Conservation (phyloP, 2,888 invertebrate species). For the Agrochola lota region DNA sequence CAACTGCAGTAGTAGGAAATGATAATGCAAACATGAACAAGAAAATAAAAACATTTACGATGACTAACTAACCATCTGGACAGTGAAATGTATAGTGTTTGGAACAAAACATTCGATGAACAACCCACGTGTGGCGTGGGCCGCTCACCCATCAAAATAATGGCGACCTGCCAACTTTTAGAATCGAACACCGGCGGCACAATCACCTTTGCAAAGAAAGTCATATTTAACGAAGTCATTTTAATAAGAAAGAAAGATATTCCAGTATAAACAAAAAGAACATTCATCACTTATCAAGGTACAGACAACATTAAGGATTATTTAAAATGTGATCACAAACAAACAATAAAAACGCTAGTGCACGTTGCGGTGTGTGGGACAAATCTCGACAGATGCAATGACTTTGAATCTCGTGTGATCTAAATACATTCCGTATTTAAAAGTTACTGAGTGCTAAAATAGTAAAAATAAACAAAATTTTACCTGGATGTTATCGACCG, state of each 20-base stretch:
- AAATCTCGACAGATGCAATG: slow-evolving; percentile 67
- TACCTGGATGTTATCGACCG: slow-evolving; percentile 88
- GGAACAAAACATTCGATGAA: slow-evolving; percentile 83
- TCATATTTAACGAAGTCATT: slow-evolving; percentile 78
- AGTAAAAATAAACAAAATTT: slow-evolving; percentile 63
- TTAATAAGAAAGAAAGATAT: slow-evolving; percentile 69
- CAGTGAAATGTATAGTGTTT: slow-evolving; percentile 71
- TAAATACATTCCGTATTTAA: slow-evolving; percentile 54
- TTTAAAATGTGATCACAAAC: slow-evolving; percentile 27
- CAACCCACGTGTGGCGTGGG: slow-evolving; percentile 77
- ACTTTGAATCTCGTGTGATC: slow-evolving; percentile 63
- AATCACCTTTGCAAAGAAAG: slow-evolving; percentile 86
- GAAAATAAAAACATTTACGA: slow-evolving; percentile 66
- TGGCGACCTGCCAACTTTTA: slow-evolving; percentile 86
- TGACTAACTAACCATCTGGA: slow-evolving; percentile 74
- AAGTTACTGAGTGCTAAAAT: slow-evolving; percentile 27
- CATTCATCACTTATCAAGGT: slow-evolving; percentile 43
- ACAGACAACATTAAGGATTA: background rate
- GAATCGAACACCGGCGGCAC: slow-evolving; percentile 79
- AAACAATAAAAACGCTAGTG: slow-evolving; percentile 40
- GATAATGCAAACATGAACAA: slow-evolving; percentile 46
- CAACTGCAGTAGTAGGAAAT: slow-evolving; percentile 30
- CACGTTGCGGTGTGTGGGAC: slow-evolving; percentile 37
- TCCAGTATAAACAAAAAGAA: slow-evolving; percentile 45
- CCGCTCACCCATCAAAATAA: slow-evolving; percentile 87